Evolutionary conservation across 2,888 invertebrate genomes (phyloP).

Genomic region (Metacarcinus magister): DNA sequence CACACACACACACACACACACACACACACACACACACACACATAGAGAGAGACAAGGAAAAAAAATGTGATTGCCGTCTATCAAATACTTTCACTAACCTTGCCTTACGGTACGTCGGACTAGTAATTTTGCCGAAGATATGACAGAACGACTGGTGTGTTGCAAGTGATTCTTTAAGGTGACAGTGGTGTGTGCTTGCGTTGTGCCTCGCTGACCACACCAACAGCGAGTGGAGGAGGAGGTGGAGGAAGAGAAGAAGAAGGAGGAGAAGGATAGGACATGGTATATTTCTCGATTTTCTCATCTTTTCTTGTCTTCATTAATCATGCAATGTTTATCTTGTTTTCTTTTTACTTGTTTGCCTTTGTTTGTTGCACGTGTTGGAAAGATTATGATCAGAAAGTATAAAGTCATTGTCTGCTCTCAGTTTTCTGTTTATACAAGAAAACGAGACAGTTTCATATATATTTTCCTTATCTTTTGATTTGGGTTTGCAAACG

Average conservation of each 20-base stretch:
- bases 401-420: not conserved
- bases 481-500: too few relatives aligned
- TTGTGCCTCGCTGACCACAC: not conserved
- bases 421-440: not conserved
- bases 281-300: not conserved
- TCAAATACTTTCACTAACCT: not conserved
- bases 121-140: not conserved
- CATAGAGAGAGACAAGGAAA: not conserved
- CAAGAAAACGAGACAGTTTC: not conserved
- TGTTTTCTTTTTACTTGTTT: not conserved
- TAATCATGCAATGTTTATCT: not conserved
- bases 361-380: not conserved
- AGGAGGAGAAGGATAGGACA: not conserved
- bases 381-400: not conserved
- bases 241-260: not conserved
- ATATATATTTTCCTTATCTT: not conserved
- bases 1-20: not conserved
- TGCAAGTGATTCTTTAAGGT: not conserved
- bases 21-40: constrained; percentile 5
- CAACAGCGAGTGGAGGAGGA: not conserved
- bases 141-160: not conserved
- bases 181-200: not conserved
- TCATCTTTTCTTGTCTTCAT: not conserved
- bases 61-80: not conserved
- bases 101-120: not conserved